Conservation (phyloP, 2,888 invertebrate genomes). For the Cheilosia urbana region DNA sequence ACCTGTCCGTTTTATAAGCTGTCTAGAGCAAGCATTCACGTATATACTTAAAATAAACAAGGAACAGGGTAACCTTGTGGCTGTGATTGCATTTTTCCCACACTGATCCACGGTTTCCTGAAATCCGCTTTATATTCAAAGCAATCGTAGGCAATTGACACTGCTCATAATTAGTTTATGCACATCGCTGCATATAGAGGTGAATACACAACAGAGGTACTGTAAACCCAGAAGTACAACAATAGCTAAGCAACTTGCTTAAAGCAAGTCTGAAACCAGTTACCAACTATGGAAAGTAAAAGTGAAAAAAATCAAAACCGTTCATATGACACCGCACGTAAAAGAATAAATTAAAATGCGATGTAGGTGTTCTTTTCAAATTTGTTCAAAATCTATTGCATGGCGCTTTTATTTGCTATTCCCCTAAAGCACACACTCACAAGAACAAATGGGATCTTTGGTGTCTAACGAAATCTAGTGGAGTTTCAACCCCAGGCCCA, state of each 20-base stretch:
- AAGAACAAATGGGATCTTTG: conserved; percentile 25
- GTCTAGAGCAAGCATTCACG: no score
- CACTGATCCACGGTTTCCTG: neutral
- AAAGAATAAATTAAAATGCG: conserved; percentile 5
- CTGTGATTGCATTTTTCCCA: conserved; percentile 1
- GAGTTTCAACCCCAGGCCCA: conserved; percentile 50
- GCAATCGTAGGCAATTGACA: neutral
- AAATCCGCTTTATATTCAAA: neutral
- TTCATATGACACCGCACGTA: conserved; percentile 3
- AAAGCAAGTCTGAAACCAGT: conserved; percentile 36
- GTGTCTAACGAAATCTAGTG: conserved; percentile 29
- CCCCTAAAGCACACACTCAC: conserved; percentile 42
- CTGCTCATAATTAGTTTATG: neutral
- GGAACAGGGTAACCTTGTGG: no score
- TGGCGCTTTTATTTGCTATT: conserved; percentile 62
- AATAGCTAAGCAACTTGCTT: no score
- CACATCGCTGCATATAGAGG: neutral
- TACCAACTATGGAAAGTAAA: conserved; percentile 16
- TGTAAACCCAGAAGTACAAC: neutral
- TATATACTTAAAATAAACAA: no score
- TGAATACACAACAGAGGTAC: no score
- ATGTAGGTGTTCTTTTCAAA: conserved; percentile 27
- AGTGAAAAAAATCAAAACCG: neutral
- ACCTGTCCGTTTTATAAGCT: no score
- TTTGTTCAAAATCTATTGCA: conserved; percentile 74